phyloP scores from a whole-genome alignment of 2,888 invertebrate species.

The Onthophagus sagittarius region DNA sequence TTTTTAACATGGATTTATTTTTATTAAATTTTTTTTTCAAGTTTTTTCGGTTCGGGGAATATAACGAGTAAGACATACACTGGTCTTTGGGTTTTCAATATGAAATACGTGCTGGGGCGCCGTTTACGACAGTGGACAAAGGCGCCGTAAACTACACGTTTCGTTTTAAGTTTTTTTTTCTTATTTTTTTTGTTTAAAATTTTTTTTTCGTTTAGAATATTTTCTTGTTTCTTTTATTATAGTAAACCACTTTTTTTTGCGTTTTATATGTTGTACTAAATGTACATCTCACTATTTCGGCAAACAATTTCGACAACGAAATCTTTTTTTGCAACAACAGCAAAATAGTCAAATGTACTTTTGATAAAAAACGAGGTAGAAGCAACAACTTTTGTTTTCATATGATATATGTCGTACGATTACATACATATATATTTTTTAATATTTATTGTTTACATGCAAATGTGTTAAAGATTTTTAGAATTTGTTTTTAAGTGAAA shows the following conservation, averaged over 20 bases:
- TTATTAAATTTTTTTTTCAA: background rate
- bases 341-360: background rate
- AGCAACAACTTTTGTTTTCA: background rate
- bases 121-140: background rate
- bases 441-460: too few relatives aligned
- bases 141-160: background rate
- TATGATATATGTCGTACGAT: background rate
- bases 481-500: too few relatives aligned
- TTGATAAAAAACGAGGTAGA: background rate
- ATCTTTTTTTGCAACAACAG: background rate
- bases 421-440: background rate
- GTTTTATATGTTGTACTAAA: background rate
- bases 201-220: background rate
- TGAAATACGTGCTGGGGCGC: background rate
- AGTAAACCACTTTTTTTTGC: background rate
- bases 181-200: too few relatives aligned
- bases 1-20: background rate
- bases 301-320: background rate
- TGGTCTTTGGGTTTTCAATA: constrained; percentile 4
- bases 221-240: background rate
- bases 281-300: background rate
- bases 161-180: background rate
- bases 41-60: background rate
- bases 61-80: background rate
- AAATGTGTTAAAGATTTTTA: too few relatives aligned